Conservation (phyloP, 2,888 invertebrate species). For the Athrips mouffetella region DNA sequence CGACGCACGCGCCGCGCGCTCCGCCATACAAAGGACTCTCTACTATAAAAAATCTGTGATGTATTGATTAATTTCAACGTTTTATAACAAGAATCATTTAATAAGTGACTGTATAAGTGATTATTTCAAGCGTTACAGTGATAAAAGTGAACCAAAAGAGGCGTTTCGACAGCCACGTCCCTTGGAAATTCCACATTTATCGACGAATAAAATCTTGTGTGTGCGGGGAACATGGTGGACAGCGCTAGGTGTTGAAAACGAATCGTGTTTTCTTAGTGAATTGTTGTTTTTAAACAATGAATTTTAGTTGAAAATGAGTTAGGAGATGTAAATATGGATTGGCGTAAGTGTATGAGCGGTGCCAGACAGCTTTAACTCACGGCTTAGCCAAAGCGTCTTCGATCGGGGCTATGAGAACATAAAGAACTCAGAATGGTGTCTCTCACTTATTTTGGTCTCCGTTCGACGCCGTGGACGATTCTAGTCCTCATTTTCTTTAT, state of each 20-base stretch:
- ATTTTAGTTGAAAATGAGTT: constrained; percentile 33
- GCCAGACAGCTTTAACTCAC: constrained; percentile 28
- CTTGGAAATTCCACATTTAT: constrained; percentile 76
- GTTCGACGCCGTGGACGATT: constrained; percentile 73
- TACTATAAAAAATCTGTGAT: constrained; percentile 77
- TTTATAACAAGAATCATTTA: constrained; percentile 52
- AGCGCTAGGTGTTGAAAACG: constrained; percentile 59
- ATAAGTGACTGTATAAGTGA: constrained; percentile 34
- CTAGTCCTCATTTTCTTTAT: constrained; percentile 80
- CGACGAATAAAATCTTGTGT: constrained; percentile 75
- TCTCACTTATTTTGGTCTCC: constrained; percentile 61
- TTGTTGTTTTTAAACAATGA: constrained; percentile 39
- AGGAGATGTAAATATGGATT: constrained; percentile 61
- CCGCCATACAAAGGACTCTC: constrained; percentile 73
- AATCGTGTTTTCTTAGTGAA: constrained; percentile 64
- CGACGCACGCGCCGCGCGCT: constrained; percentile 46
- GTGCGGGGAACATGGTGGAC: constrained; percentile 69
- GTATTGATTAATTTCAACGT: constrained; percentile 76
- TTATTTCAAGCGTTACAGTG: constrained; percentile 35
- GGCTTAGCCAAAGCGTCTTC: constrained; percentile 31
- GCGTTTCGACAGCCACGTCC: constrained; percentile 67
- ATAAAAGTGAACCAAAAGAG: constrained; percentile 45
- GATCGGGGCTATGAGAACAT: constrained; percentile 56
- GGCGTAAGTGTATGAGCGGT: constrained; percentile 43
- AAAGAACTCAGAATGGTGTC: constrained; percentile 69